Evolutionary conservation across 2,113 vertebrate genomes (phyloP), one percentile per base, ranked within the genome.

Genomic region (Erythrolamprus reginae): DNA sequence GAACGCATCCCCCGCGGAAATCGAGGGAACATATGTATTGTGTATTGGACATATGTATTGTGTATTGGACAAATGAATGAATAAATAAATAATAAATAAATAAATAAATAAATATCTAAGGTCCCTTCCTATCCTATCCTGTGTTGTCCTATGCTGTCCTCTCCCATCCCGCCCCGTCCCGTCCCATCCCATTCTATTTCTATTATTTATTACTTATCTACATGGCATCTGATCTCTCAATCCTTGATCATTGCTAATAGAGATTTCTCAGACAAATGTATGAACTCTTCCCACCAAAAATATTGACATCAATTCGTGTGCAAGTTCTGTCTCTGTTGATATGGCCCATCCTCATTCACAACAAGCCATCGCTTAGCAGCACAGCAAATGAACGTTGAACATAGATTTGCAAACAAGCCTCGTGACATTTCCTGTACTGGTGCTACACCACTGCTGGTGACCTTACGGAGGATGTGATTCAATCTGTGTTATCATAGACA

Each of bases 401-500:
- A 19, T 42, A 55, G 52, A 19, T 88, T 58, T 88, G 86, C 28
- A 82, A 83, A 88, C 86, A 88, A 82, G 53, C 21, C 21, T n/a
- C 19, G 2, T 83, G 70, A 33, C 53, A 33, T 77, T 91, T 91
- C 51, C 51, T 87, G 23, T 82, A 13, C 90, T 90, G 4, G 58
- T 52, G 33, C 24, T 12, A 33, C 53, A 45, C 77, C 15, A 42
- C 53, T 88, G 70, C 70, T 83, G 45, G 23, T 88, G 90, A 91
- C 86, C 90, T 88, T 83, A 83, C 45, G 48, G 53, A 88, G 55
- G 90, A 88, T 61, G 53, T 84, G 86, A 83, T 91, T 91, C 86
- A 88, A 84, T 91, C 61, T 84, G 42, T 61, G 56, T 51, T 86
- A 90, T 94, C 88, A 77, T 48, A 91, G 87, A 50, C 92, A 50